Evolutionary conservation across 2,888 invertebrate species (phyloP), one percentile per base, ranked within the genome.

Genomic region (Lasioglossum lativentre): DNA sequence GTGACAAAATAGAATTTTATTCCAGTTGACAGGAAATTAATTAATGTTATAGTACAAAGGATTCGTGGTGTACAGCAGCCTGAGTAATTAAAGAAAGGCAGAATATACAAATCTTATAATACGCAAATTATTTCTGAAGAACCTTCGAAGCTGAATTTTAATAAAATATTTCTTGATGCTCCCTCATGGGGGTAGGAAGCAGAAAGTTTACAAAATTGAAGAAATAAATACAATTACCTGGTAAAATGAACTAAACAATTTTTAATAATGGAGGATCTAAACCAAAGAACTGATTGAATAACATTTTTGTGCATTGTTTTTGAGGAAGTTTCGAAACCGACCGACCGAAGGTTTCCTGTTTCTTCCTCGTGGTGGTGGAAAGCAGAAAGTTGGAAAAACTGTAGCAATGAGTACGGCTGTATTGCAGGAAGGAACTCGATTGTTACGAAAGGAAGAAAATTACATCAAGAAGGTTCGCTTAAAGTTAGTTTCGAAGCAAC

Each of bases 401-500:
- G 38, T 16, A 10, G 34, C 2, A 12, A 4, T 3, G 27, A 68
- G 23, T 34, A 38, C 23, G 30, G 27, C 30, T 6, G 63, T 34
- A 34, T 63, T 34, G 5, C 19, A 59, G 59, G 59, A 27, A 59
- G 59, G 14, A 27, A 59, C 27, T 59, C 59, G 59, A 59, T 59
- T 59, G 59, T 59, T 59, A 14, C 27, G 59, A 52, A 52, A 59
- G 27, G 27, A 59, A 59, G 59, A 59, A 59, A 59, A 59, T 59
- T 59, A 14, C 59, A 59, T 59, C 34, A 30, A 23, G 40, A 40
- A 68, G 38, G 12, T 40, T 34, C 40, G 68, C 23, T 68, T 19
- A 23, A 68, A 40, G 68, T 68, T 40, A 38, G 68, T 40, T 82
- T 82, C 40, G 34, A 71, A 40, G 38, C 16, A 40, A 16, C 40